phyloP scores from a whole-genome alignment of 2,797 vertebrate species.

The Catostomus latipinnis region DNA sequence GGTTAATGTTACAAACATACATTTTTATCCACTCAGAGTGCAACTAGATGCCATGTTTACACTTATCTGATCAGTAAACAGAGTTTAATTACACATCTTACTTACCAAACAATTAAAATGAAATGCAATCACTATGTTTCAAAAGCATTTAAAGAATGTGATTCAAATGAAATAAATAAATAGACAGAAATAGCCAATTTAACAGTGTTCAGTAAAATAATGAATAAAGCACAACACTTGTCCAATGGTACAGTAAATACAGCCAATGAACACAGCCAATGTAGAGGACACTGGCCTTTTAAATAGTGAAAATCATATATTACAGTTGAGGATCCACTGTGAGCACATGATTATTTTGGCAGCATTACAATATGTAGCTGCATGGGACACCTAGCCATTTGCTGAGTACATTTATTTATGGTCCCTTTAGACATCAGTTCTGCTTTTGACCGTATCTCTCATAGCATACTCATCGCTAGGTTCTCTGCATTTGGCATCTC shows the following conservation, averaged over 20 bases:
- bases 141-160: neutral
- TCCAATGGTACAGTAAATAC: neutral
- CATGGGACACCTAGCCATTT: constrained; percentile 3
- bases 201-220: constrained; percentile 9
- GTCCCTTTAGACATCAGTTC: too few species aligned
- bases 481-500: too few species aligned
- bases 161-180: neutral
- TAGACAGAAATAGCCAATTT: neutral
- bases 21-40: constrained; percentile 7
- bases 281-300: too few species aligned
- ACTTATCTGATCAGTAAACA: constrained; percentile 16
- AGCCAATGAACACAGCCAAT: neutral
- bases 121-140: neutral
- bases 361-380: neutral
- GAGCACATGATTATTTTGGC: neutral
- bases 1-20: constrained; percentile 28
- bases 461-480: too few species aligned
- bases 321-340: neutral
- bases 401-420: neutral
- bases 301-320: neutral
- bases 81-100: constrained; percentile 1
- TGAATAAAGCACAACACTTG: neutral
- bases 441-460: too few species aligned
- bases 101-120: constrained; percentile 24
- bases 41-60: constrained; percentile 5